Base-by-base conservation (phyloP, 2,113 vertebrate species). In the Pelodiscus sinensis region DNA sequence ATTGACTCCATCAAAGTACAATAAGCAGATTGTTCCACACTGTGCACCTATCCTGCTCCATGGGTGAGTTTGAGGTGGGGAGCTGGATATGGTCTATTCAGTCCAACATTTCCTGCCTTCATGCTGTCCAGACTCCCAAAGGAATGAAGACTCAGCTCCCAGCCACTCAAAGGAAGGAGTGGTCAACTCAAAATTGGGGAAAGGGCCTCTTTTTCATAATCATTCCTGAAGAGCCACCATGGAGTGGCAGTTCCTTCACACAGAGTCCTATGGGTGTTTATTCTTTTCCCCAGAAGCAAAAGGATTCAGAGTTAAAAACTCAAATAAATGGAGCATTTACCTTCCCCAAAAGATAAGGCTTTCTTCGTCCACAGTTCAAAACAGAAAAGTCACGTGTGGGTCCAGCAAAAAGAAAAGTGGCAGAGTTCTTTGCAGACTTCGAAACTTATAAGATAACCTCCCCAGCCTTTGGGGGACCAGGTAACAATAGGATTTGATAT, bases 401-500 rank as follows among this genome's bases (percentile, higher is more conserved):
- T 93, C 94, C 93, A 85, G 89, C 68, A 91, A 75, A 75, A 86
- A 89, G 75, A 94, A 93, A 92, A 79, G 92, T 95, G 94, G 86
- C 95, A 94, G 50, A 81, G 78, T 86, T 96, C 44, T 95, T 93
- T 93, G 94, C 94, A 95, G 95, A 95, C 88, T 94, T 91, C 92
- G 92, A 94, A 56, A 79, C 93, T 93, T 95, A 93, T 84, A 93
- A 56, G 95, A 94, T 91, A 95, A 94, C 96, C 79, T 96, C 86
- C 73, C 38, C 86, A 65, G 95, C 84, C 96, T 89, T 96, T 87
- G 51, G 93, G 94, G 96, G 86, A 97, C 96, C 96, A 96, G 96
- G 96, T 96, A 96, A 97, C 96, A 96, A 97, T 97, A 94, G 96
- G 92, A 93, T 97, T 95, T 95, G 96, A 96, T 95, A 96, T 96